phyloP scores from a whole-genome alignment of 2,113 vertebrate genomes.

The Tenebrosternarchus preto region DNA sequence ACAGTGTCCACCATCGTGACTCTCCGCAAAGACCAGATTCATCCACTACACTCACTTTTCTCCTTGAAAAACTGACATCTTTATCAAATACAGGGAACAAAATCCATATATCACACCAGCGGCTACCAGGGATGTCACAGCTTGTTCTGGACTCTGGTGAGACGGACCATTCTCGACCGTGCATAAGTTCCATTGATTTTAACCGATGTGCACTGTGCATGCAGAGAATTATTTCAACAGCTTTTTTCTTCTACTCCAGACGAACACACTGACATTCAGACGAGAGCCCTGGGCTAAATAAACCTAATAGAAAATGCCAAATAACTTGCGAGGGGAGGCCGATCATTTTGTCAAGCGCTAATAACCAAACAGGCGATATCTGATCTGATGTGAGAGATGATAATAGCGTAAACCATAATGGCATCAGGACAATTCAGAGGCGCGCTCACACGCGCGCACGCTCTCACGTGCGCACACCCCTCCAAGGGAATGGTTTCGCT shows the following conservation, averaged over 20 bases:
- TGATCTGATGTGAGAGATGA: slow-evolving; percentile 67
- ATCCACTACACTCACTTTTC: background rate
- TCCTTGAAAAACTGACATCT: slow-evolving; percentile 6
- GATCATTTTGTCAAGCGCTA: slow-evolving; percentile 45
- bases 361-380: slow-evolving; percentile 59
- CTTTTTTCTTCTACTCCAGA: slow-evolving; percentile 1
- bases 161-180: background rate
- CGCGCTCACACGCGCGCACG: slow-evolving; percentile 52
- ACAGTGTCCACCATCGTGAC: too few species aligned
- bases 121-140: too few species aligned
- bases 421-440: slow-evolving; percentile 73
- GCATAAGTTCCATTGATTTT: slow-evolving; percentile 6
- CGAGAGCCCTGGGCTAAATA: slow-evolving; percentile 25
- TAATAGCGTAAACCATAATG: slow-evolving; percentile 70
- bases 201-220: background rate
- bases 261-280: slow-evolving; percentile 26
- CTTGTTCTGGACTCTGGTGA: too few species aligned
- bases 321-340: slow-evolving; percentile 39
- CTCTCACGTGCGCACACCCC: slow-evolving; percentile 26
- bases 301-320: slow-evolving; percentile 44
- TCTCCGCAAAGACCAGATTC: background rate
- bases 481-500: slow-evolving; percentile 76
- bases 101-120: background rate
- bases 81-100: background rate
- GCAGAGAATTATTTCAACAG: slow-evolving; percentile 4